phyloP scores from a whole-genome alignment of 2,113 vertebrate genomes.

The Saguinus midas region DNA sequence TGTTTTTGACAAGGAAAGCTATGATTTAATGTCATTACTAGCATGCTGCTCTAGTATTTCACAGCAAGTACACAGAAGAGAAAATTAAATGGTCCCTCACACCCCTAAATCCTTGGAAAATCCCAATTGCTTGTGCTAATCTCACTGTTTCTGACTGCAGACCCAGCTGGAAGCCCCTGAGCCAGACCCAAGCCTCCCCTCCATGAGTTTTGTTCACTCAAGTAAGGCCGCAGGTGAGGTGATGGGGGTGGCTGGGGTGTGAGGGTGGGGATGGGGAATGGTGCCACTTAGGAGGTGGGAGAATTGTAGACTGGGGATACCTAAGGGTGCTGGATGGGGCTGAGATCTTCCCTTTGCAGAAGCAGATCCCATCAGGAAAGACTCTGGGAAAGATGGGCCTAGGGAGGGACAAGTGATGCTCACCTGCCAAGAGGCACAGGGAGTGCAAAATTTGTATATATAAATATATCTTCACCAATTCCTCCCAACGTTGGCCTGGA shows the following conservation, averaged over 20 bases:
- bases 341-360: not conserved
- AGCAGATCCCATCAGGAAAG: too few relatives aligned
- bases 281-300: not conserved
- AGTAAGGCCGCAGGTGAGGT: not conserved
- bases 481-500: not conserved
- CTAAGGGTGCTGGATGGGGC: not conserved
- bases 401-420: too few relatives aligned
- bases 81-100: not conserved
- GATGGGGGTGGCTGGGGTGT: not conserved
- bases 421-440: too few relatives aligned
- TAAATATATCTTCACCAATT: not conserved
- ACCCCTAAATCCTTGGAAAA: not conserved
- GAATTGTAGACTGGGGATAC: not conserved
- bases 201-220: not conserved
- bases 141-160: not conserved
- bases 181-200: fast-evolving
- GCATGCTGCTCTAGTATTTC: not conserved
- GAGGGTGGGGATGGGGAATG: not conserved
- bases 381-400: too few relatives aligned
- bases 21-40: not conserved
- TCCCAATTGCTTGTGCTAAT: not conserved
- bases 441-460: not conserved
- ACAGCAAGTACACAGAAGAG: not conserved
- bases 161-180: not conserved
- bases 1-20: not conserved